A percentile compares a stretch with the other conserved stretches of the same genome.
Conservation (phyloP, 2,888 invertebrate genomes). For the Torymus auratus region DNA sequence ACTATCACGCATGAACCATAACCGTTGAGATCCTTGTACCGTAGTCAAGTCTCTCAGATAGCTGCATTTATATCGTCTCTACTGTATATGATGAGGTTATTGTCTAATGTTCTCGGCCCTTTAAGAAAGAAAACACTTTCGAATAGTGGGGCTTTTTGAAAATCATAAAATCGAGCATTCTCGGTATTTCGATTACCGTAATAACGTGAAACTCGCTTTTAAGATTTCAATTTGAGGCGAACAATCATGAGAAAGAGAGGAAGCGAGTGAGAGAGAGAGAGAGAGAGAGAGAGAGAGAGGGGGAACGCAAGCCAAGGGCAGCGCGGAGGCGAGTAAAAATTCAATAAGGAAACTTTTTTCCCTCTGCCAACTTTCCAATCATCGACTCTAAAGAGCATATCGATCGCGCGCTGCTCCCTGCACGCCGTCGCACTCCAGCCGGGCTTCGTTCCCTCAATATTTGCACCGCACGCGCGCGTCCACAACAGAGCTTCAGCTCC, state of each 20-base stretch:
- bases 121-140: too few relatives aligned
- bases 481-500: background rate
- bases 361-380: slow-evolving; percentile 34
- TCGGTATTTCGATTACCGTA: background rate
- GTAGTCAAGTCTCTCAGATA: too few relatives aligned
- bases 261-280: too few relatives aligned
- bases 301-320: too few relatives aligned
- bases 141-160: too few relatives aligned
- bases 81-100: too few relatives aligned
- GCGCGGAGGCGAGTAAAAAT: slow-evolving; percentile 16
- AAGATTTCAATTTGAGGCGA: slow-evolving; percentile 36
- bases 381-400: slow-evolving; percentile 50
- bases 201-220: background rate
- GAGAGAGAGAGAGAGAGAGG: too few relatives aligned
- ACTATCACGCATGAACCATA: background rate
- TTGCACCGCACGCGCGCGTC: slow-evolving; percentile 13
- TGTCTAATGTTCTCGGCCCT: too few relatives aligned
- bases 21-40: too few relatives aligned
- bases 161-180: too few relatives aligned
- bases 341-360: slow-evolving; percentile 50
- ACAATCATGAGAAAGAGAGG: slow-evolving; percentile 17
- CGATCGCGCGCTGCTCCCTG: slow-evolving; percentile 10
- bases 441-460: slow-evolving; percentile 29
- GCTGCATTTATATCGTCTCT: too few relatives aligned
- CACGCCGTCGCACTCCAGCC: background rate